These are phyloP conservation scores for Pantherophis vulpinus DNA, from an alignment of 2,797 vertebrate species.

Conservation along the genomic window DNA sequence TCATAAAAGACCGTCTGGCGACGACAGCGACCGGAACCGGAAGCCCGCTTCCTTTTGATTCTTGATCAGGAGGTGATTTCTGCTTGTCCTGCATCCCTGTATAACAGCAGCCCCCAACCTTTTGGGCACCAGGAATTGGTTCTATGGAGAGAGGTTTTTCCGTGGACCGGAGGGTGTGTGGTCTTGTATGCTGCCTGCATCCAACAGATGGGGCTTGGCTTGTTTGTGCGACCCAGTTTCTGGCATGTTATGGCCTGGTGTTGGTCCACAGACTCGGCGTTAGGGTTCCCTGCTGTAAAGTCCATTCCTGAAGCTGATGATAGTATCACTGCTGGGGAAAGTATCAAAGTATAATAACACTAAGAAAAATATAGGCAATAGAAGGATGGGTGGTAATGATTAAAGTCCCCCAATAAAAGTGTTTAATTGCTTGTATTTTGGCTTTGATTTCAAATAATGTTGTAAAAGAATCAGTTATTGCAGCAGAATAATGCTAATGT, in stretches of 20 bases:
- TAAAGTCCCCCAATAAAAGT: too few relatives aligned
- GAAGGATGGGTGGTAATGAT: neutral
- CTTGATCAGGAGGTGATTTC: neutral
- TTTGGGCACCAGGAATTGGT: too few relatives aligned
- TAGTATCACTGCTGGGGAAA: neutral
- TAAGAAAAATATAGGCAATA: neutral
- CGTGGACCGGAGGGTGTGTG: fast-evolving
- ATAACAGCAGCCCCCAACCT: too few relatives aligned
- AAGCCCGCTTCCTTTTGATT: neutral
- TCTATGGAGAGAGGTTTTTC: too few relatives aligned
- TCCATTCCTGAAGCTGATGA: neutral
- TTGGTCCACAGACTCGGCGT: too few relatives aligned
- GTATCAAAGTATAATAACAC: neutral
- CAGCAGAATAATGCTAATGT: neutral
- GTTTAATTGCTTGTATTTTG: neutral
- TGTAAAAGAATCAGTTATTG: neutral
- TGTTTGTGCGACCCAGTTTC: too few relatives aligned
- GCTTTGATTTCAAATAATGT: neutral
- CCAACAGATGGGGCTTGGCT: too few relatives aligned
- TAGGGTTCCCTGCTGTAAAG: too few relatives aligned
- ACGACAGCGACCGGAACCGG: too few relatives aligned
- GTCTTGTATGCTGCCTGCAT: too few relatives aligned
- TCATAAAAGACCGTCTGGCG: too few relatives aligned
- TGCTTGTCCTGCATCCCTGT: neutral
- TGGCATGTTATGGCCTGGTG: too few relatives aligned